Percentiles rank a stretch among this genome's conserved stretches.
Conservation (phyloP, 2,888 invertebrate species). For the Dastarcus helophoroides region DNA sequence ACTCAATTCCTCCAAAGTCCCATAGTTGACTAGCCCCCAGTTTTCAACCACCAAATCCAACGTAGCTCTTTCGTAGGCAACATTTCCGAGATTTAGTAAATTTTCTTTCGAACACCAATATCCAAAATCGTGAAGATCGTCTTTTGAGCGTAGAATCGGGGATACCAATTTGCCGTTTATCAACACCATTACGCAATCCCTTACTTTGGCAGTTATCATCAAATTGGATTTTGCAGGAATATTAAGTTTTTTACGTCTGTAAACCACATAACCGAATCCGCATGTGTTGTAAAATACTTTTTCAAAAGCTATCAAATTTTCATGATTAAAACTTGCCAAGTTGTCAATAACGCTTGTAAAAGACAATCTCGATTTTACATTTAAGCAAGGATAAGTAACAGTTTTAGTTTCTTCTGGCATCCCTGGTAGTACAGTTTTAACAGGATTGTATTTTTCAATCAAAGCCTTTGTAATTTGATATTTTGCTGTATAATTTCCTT, state of each 20-base stretch:
- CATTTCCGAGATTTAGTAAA: constrained; percentile 22
- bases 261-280: constrained; percentile 45
- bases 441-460: constrained; percentile 27
- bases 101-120: constrained; percentile 32
- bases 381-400: constrained; percentile 74
- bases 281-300: constrained; percentile 36
- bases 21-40: constrained; percentile 64
- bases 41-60: constrained; percentile 52
- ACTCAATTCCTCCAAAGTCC: constrained; percentile 32
- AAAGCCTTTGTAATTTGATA: constrained; percentile 47
- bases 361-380: constrained; percentile 46
- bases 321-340: neutral
- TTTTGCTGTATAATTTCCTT: constrained; percentile 78
- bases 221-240: constrained; percentile 26
- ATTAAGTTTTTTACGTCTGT: constrained; percentile 34
- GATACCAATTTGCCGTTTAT: constrained; percentile 37
- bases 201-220: constrained; percentile 34
- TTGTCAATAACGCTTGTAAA: constrained; percentile 28
- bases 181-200: constrained; percentile 42
- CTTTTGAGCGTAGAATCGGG: constrained; percentile 22
- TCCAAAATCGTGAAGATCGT: constrained; percentile 34
- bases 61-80: constrained; percentile 21
- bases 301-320: constrained; percentile 29
- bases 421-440: constrained; percentile 36
- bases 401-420: constrained; percentile 61